Conservation (phyloP, 2,888 invertebrate species). For the Erannis defoliaria region DNA sequence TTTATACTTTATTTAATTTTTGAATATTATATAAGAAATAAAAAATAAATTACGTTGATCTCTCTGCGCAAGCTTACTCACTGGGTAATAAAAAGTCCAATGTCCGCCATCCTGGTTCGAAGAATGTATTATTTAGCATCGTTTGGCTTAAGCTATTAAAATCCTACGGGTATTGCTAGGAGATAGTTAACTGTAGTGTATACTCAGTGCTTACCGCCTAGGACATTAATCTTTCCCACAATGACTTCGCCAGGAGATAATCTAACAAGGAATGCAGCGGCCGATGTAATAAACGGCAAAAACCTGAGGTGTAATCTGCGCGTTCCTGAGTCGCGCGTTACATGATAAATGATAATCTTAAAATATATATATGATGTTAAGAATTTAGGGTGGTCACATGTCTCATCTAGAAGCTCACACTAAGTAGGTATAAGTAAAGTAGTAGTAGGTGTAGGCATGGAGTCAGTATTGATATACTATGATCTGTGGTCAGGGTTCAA, state of each 20-base stretch:
- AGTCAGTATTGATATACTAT: too few relatives aligned
- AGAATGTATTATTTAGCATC: neutral
- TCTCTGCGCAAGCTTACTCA: too few relatives aligned
- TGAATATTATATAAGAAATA: too few relatives aligned
- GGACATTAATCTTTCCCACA: conserved; percentile 42
- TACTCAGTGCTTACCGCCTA: conserved; percentile 13
- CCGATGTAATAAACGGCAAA: conserved; percentile 55
- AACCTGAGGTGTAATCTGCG: conserved; percentile 60
- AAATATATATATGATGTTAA: conserved; percentile 61
- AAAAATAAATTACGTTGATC: too few relatives aligned
- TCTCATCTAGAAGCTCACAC: too few relatives aligned
- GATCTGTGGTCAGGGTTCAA: too few relatives aligned
- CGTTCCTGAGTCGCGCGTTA: conserved; percentile 44
- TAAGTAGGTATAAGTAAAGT: too few relatives aligned
- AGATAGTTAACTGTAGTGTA: conserved; percentile 12
- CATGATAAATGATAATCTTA: conserved; percentile 60
- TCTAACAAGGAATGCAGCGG: conserved; percentile 52
- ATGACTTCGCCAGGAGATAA: conserved; percentile 40
- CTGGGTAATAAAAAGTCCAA: neutral
- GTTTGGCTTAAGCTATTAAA: conserved; percentile 1
- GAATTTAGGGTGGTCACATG: conserved; percentile 6
- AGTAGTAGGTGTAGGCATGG: too few relatives aligned
- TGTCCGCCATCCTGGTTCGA: neutral
- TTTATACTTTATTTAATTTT: too few relatives aligned
- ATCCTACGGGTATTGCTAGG: conserved; percentile 2